These are phyloP conservation scores for Micrasema longulum DNA, from an alignment of 1,140 invertebrate genomes.

Conservation along the genomic window DNA sequence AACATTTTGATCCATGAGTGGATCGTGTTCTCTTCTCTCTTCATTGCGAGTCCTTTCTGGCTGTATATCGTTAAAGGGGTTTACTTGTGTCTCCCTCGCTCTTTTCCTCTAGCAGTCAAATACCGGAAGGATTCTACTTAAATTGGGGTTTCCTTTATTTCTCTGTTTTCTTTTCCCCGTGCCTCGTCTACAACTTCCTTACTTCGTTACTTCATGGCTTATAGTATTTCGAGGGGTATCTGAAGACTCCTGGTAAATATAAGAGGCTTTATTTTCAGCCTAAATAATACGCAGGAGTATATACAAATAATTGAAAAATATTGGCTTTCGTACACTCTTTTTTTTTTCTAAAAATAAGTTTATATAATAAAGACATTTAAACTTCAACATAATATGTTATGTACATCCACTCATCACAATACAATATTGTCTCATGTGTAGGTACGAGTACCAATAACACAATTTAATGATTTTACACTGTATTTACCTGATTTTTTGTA, in stretches of 20 bases:
- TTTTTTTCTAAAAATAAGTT: too few species aligned
- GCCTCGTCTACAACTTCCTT: slow-evolving; percentile 4
- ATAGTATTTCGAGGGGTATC: too few species aligned
- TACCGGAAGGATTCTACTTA: slow-evolving; percentile 12
- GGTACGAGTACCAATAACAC: too few species aligned
- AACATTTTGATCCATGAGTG: slow-evolving; percentile 7
- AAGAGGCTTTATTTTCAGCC: slow-evolving; percentile 4
- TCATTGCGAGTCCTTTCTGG: slow-evolving; percentile 10
- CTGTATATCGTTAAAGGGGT: slow-evolving; percentile 3
- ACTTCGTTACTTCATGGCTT: slow-evolving; percentile 1
- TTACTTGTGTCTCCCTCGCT: slow-evolving; percentile 20
- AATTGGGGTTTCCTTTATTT: slow-evolving; percentile 31
- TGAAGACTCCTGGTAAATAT: slow-evolving; percentile 5
- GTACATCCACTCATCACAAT: too few species aligned
- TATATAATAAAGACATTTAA: too few species aligned
- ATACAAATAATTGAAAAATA: too few species aligned
- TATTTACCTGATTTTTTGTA: too few species aligned
- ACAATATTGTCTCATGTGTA: too few species aligned
- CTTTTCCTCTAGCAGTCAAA: slow-evolving; percentile 22
- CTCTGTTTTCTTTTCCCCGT: slow-evolving; percentile 5
- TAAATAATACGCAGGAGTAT: too few species aligned
- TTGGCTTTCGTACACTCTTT: too few species aligned
- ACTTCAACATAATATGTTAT: too few species aligned
- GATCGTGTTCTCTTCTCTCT: background rate
- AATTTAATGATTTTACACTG: too few species aligned